These are phyloP conservation scores for Acrobasis consociella DNA, from an alignment of 2,888 invertebrate species.

Conservation along the genomic window DNA sequence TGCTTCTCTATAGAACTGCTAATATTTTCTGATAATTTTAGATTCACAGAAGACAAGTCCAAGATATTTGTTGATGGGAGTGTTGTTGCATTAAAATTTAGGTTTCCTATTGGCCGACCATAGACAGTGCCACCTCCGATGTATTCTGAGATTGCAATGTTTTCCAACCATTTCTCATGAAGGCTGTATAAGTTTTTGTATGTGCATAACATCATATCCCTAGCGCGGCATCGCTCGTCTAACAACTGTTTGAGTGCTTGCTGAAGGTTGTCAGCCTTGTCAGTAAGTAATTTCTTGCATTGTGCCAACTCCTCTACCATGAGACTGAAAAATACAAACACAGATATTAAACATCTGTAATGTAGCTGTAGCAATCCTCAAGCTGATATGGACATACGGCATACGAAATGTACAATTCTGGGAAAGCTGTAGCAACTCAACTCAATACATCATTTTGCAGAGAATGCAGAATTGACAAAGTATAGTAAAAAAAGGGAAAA, in stretches of 20 bases:
- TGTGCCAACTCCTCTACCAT: constrained; percentile 96
- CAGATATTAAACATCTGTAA: neutral
- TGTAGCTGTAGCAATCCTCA: too few species aligned
- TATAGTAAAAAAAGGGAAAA: too few species aligned
- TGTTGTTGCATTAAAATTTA: constrained; percentile 71
- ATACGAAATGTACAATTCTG: too few species aligned
- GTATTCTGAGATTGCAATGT: constrained; percentile 70
- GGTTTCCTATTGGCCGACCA: constrained; percentile 74
- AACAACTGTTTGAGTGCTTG: constrained; percentile 86
- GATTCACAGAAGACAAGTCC: constrained; percentile 84
- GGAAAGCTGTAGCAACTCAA: too few species aligned
- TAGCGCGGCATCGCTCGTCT: constrained; percentile 86
- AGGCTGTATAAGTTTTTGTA: constrained; percentile 83
- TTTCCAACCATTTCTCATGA: constrained; percentile 74
- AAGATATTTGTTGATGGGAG: constrained; percentile 84
- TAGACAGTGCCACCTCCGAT: constrained; percentile 60
- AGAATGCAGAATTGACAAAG: too few species aligned
- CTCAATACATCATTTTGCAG: too few species aligned
- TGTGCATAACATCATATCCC: constrained; percentile 84
- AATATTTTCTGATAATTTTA: constrained; percentile 85
- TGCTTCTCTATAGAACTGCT: constrained; percentile 71
- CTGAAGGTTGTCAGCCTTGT: constrained; percentile 87
- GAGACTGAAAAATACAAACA: constrained; percentile 82
- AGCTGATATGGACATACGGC: too few species aligned
- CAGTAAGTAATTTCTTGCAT: constrained; percentile 91